Evolutionary conservation across 1,140 invertebrate species (phyloP), one percentile per base, ranked within the genome.

Genomic region (Eumeta japonica): DNA sequence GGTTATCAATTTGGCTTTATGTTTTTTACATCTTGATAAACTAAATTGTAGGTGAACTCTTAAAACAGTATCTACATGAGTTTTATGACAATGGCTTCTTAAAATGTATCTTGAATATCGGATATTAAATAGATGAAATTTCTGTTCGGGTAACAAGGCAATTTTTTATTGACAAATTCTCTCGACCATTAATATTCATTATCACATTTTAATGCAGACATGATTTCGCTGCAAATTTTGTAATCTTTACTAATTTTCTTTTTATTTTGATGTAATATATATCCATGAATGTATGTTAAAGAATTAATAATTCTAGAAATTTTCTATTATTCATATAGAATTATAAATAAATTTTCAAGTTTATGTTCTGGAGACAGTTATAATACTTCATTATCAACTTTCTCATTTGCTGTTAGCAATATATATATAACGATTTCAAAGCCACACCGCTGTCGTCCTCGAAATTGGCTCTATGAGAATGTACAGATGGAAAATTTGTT

Each of bases 191-290:
- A 10, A 24, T 45, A 48, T 14, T 45, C 39, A 11, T 5, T 9
- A 17, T 24, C 13, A 7, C 31, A 10, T 10, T 34, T 9, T 19
- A 2, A 16, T 11, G 29, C 30, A 3, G 47, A 36, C 35, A 41
- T 16, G 12, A 27, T 41, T 32, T 46, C 46, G 16, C 48, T 3
- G 41, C 46, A 51, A 2, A 28, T 16, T n/a, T n/a, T n/a, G n/a
- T n/a, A n/a, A n/a, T n/a, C n/a, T 37, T 48, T 50, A 28, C 48
- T 45, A 4, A 50, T 15, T 27, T 48, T 35, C 28, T 27, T 33
- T 29, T 50, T 44, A 2, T 30, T 28, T 5, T 27, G 38, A 41
- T 43, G 43, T 13, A 42, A 12, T 28, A 52, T 50, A 38, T 48
- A 54, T 7, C 45, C 43, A 33, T 27, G 38, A 0, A 48, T 30